Conservation (phyloP, 2,888 invertebrate genomes). For the Meta bourneti region DNA sequence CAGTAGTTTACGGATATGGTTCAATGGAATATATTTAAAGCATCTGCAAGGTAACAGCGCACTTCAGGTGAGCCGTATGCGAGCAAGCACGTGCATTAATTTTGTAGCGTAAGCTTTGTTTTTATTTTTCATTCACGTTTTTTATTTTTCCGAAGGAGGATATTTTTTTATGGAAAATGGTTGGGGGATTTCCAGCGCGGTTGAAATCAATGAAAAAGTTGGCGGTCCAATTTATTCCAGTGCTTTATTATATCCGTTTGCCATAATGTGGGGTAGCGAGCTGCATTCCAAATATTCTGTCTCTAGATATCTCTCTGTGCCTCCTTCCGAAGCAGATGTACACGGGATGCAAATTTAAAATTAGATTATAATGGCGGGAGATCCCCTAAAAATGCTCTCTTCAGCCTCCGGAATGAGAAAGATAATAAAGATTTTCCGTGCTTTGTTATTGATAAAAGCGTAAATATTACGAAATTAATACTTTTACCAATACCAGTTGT, state of each 20-base stretch:
- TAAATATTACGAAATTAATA: background rate
- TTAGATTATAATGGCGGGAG: constrained; percentile 54
- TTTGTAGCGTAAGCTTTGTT: constrained; percentile 38
- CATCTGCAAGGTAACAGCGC: constrained; percentile 38
- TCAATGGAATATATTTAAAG: constrained; percentile 68
- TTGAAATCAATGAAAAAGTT: constrained; percentile 69
- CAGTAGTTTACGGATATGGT: constrained; percentile 55
- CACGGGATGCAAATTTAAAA: constrained; percentile 32
- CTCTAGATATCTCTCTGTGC: background rate
- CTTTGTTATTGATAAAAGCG: background rate
- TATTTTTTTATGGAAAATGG: constrained; percentile 65
- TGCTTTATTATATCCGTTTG: constrained; percentile 60
- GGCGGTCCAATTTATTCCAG: constrained; percentile 66
- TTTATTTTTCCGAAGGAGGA: constrained; percentile 5
- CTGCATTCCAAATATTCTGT: constrained; percentile 37
- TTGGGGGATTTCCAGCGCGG: constrained; percentile 44
- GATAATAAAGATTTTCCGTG: background rate
- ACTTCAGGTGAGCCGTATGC: constrained; percentile 2
- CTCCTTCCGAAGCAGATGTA: background rate
- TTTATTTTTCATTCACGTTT: constrained; percentile 16
- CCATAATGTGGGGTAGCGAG: constrained; percentile 25
- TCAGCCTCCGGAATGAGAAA: background rate
- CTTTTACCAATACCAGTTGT: background rate
- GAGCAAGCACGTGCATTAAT: constrained; percentile 67
- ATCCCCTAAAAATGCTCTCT: background rate